Evolutionary conservation across 1,140 invertebrate genomes (phyloP), one percentile per base, ranked within the genome.

Genomic region (Drosophila funebris): DNA sequence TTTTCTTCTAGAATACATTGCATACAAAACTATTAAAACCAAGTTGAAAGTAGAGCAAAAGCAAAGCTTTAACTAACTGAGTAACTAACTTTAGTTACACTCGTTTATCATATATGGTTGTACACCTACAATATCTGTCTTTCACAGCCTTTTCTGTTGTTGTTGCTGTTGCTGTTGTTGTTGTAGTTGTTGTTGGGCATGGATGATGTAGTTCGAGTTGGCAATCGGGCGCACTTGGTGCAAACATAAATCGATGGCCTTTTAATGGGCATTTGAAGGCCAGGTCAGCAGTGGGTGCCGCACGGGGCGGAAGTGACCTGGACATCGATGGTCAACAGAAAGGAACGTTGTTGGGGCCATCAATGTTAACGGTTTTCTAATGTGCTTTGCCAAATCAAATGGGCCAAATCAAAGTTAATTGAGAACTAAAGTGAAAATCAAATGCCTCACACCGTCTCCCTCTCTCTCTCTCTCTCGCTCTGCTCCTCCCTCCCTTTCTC

Each of bases 351-450:
- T 48, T 37, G 36, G 29, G 43, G 81, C 81, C 77, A 85, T 85
- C 77, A 84, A 77, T 80, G 77, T 80, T 85, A 87, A 85, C 81
- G 82, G 77, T 61, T 71, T 61, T 20, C 24, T 62, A 67, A 50
- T 58, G 79, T 67, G 52, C 44, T 50, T 73, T 63, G 14, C 77
- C 78, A 76, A 72, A 85, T 87, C 82, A 85, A 85, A 87, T 85
- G 81, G 81, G 61, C 81, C 82, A 85, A 85, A 85, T 85, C 82
- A 85, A 85, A 85, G 77, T 85, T 85, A 85, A 85, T 85, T 85
- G 82, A 85, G 81, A 85, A 85, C 81, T 85, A 85, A 85, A 85
- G 81, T 87, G 82, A 85, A 87, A 85, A 85, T 85, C 81, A 85
- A 85, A 85, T 85, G 82, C 9, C 31, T 20, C 29, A 6, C 58